A percentile compares a stretch with the other conserved stretches of the same genome.
Conservation (phyloP, 2,113 vertebrate genomes). For the Ifrita kowaldi region DNA sequence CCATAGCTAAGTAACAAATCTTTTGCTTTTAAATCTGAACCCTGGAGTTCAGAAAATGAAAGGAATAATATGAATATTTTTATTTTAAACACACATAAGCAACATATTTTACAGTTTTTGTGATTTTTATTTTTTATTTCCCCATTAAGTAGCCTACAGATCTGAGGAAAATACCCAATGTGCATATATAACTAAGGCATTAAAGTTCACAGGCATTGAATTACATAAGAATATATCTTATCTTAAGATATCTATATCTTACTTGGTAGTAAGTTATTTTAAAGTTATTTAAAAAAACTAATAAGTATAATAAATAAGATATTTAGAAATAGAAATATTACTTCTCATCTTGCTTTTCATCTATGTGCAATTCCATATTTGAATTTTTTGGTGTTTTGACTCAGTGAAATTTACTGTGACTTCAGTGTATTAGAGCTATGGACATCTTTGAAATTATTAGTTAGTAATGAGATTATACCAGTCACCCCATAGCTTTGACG, state of each 20-base stretch:
- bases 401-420: background rate
- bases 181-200: background rate
- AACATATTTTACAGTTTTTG: background rate
- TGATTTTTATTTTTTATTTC: background rate
- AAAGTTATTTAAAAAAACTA: background rate
- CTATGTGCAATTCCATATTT: background rate
- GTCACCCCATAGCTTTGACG: background rate
- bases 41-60: background rate
- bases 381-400: background rate
- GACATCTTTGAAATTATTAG: background rate
- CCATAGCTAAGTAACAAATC: background rate
- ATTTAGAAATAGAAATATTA: background rate
- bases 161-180: background rate
- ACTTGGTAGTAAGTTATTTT: background rate
- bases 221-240: background rate
- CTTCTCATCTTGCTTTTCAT: background rate
- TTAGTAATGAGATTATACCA: background rate
- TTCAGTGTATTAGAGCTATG: background rate
- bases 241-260: background rate
- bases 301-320: background rate
- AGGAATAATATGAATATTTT: background rate
- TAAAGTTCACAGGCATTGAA: background rate
- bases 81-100: background rate
- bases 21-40: background rate
- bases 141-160: background rate